A percentile compares a stretch with the other conserved stretches of the same genome.
phyloP scores from a whole-genome alignment of 2,888 invertebrate species.

The Gonocerus acuteangulatus region DNA sequence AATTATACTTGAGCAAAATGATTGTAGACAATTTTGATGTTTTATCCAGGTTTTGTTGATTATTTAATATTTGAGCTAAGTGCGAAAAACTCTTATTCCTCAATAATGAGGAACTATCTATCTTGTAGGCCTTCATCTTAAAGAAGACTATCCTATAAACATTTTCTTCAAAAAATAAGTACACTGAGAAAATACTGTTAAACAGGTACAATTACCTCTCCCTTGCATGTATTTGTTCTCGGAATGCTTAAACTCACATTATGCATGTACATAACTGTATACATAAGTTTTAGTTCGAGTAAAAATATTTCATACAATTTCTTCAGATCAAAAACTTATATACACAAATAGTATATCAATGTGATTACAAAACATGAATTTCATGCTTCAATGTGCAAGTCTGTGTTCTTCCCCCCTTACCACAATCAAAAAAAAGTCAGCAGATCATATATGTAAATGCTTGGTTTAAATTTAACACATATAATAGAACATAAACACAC shows the following conservation, averaged over 20 bases:
- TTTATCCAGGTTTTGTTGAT: conserved; percentile 26
- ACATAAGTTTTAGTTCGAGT: neutral
- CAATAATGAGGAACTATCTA: conserved; percentile 25
- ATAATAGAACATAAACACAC: conserved; percentile 21
- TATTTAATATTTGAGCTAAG: conserved; percentile 34
- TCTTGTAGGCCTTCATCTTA: conserved; percentile 35
- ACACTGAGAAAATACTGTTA: conserved; percentile 36
- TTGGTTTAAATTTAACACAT: conserved; percentile 5
- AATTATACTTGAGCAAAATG: conserved; percentile 34
- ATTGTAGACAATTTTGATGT: conserved; percentile 32
- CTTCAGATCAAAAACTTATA: neutral
- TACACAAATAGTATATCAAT: conserved; percentile 1
- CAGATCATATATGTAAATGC: conserved; percentile 23
- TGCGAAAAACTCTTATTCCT: conserved; percentile 29
- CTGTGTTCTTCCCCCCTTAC: conserved; percentile 35
- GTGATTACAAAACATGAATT: neutral
- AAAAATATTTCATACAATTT: neutral
- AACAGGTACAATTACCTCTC: conserved; percentile 34
- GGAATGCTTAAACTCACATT: conserved; percentile 27
- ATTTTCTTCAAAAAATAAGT: conserved; percentile 32
- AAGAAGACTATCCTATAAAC: conserved; percentile 34
- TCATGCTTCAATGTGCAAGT: conserved; percentile 32
- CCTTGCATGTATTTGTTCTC: conserved; percentile 20
- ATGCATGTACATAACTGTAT: neutral
- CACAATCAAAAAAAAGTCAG: conserved; percentile 4